Base-by-base conservation (phyloP, 1,140 invertebrate species). In the Aplysia californica region DNA sequence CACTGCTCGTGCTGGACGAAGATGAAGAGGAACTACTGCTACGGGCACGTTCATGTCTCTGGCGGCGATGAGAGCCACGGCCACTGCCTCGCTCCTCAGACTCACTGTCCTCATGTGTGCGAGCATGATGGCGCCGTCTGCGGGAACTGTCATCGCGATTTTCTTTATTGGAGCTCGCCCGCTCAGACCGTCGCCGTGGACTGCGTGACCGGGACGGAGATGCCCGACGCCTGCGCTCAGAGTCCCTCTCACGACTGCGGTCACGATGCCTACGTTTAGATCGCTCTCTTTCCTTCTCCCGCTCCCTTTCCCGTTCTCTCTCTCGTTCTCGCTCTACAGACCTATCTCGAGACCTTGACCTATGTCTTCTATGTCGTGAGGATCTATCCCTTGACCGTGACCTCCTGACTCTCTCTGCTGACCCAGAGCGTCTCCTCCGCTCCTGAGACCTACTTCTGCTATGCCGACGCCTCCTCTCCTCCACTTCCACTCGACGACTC, bases 81-180 rank as follows among this genome's bases (percentile, higher is more conserved):
- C 21, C 26, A 50, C 10, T 66, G 2, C 66, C 72, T 31, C 61
- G 64, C 5, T 75, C 72, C 5, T 75, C 72, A 5, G 38, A 65
- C 20, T 66, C 72, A 65, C 61, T 66, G 10, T 66, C 72, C 35
- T 75, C 59, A 44, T 29, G 6, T 20, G 10, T 29, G n/a, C 59
- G 29, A 6, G 23, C 31, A 3, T 66, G 36, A 23, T 39, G 36
- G 23, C 61, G 21, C 23, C 72, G 58, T 29, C 67, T 39, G 29
- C 72, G 26, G 41, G 50, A 41, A 65, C 1, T 65, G 31, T 75
- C 59, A 15, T 75, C 72, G n/a, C 72, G 33, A 64, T 75, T 75
- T 39, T 75, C 72, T 38, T 75, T 75, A 61, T 75, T 66, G 20
- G 72, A 75, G 20, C 72, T 64, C 33, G 59, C 72, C 31, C 72